Base-by-base conservation (phyloP, 2,888 invertebrate species). In the Saturnia pavonia region DNA sequence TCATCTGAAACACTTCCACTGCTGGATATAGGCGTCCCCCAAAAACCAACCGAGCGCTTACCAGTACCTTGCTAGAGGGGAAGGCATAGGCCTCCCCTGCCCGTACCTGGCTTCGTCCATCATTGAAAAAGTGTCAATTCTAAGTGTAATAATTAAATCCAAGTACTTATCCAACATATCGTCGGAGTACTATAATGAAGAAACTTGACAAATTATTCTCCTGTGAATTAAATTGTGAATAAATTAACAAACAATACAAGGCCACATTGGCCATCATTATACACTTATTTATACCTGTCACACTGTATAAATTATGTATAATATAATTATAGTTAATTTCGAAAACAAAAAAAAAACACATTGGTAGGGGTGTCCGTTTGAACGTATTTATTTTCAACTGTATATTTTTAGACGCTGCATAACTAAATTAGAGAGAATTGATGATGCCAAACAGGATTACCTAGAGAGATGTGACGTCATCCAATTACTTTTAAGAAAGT, bases 401-500 rank as follows among this genome's bases (percentile, higher is more conserved):
- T 22, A 67, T 67, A 67, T 43, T 43, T 67, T 67, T 67, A 67
- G 67, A 67, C 67, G 45, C 12, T 12, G 45, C 67, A 67, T 43
- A 45, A 25, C 45, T 67, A 67, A 67, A 67, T 67, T 43, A 67
- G 67, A 67, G 22, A 27, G 67, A 67, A 67, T 67, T 67, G 45
- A 67, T 67, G 67, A 45, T 43, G 16, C 43, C n/a, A 45, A 42
- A 67, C 67, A 43, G 67, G 12, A 27, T 60, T 27, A 60, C 57
- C 27, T 60, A 60, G 12, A 16, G 57, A 8, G 57, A 14, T 25
- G 25, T 27, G 25, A 14, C 57, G 27, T 60, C 27, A 60, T 60
- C 14, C 14, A 60, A 25, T 60, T 27, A 27, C 57, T 60, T 57
- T 27, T 27, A 14, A 22, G 54, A 54, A 54, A 54, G n/a, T 54